A percentile compares a stretch with the other conserved stretches of the same genome.
phyloP scores from a whole-genome alignment of 2,113 vertebrate species.

The Pluvianellus socialis region DNA sequence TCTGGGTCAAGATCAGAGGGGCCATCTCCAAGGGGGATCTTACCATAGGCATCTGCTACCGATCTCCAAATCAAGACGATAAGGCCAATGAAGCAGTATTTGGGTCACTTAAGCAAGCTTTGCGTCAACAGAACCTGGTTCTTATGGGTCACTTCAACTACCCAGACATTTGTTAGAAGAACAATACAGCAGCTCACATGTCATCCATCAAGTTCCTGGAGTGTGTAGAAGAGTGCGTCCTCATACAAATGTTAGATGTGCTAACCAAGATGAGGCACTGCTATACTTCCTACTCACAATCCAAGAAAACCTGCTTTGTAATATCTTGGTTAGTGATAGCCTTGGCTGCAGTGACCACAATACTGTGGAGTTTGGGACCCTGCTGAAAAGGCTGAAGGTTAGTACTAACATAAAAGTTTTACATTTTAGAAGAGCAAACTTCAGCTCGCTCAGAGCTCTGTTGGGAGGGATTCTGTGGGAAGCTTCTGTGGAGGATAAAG shows the following conservation, averaged over 20 bases:
- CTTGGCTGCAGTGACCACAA: neutral
- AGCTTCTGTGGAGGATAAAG: neutral
- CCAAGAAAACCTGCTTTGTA: neutral
- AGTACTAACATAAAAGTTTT: neutral
- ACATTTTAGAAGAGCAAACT: neutral
- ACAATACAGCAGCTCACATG: neutral
- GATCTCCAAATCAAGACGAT: neutral
- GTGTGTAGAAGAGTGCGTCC: neutral
- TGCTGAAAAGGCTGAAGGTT: neutral
- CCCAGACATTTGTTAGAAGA: neutral
- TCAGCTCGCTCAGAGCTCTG: neutral
- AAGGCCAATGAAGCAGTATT: neutral
- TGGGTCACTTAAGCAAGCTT: neutral
- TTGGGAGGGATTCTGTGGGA: neutral
- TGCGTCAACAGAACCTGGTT: neutral
- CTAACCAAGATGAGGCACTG: neutral
- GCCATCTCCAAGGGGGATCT: neutral
- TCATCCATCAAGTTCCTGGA: neutral
- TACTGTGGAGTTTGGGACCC: neutral
- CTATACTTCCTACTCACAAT: neutral
- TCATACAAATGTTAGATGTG: neutral
- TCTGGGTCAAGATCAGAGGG: neutral
- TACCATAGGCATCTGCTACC: neutral
- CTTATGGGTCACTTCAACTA: neutral
- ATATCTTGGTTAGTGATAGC: neutral